These are phyloP conservation scores for Ryuthela nishihirai DNA, from an alignment of 2,888 invertebrate genomes.

Conservation along the genomic window DNA sequence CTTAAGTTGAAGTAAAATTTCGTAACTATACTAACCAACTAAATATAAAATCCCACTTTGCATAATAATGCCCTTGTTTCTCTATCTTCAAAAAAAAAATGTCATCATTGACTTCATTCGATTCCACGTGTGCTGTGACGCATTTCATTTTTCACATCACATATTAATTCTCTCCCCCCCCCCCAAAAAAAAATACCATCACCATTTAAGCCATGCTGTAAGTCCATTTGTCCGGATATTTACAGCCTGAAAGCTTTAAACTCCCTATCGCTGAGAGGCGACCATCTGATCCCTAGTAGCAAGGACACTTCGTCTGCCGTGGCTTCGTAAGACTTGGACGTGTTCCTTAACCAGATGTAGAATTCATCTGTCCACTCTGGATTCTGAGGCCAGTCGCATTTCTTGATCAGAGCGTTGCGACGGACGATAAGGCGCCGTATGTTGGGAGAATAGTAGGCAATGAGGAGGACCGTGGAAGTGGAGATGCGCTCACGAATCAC, in stretches of 20 bases:
- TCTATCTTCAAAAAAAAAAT: too few species aligned
- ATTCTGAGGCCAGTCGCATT: slow-evolving; percentile 60
- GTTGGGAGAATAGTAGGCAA: slow-evolving; percentile 63
- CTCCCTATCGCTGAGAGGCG: slow-evolving; percentile 49
- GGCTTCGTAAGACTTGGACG: slow-evolving; percentile 61
- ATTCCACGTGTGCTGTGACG: too few species aligned
- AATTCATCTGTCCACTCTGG: slow-evolving; percentile 66
- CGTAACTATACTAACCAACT: too few species aligned
- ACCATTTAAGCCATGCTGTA: too few species aligned
- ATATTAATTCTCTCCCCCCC: too few species aligned
- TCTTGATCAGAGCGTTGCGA: slow-evolving; percentile 65
- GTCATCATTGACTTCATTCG: too few species aligned
- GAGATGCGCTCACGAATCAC: slow-evolving; percentile 62
- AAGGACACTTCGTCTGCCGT: slow-evolving; percentile 66
- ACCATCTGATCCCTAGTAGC: slow-evolving; percentile 65
- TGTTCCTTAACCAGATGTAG: slow-evolving; percentile 62
- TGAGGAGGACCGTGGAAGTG: slow-evolving; percentile 67
- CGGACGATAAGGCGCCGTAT: slow-evolving; percentile 63
- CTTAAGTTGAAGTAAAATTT: too few species aligned
- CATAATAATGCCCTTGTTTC: too few species aligned
- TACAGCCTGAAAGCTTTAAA: slow-evolving; percentile 43
- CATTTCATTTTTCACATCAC: too few species aligned
- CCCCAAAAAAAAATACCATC: too few species aligned
- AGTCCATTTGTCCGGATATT: too few species aligned
- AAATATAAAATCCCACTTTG: too few species aligned